Evolutionary conservation across 2,797 vertebrate genomes (phyloP), one percentile per base, ranked within the genome.

Genomic region (Sphaeramia orbicularis): DNA sequence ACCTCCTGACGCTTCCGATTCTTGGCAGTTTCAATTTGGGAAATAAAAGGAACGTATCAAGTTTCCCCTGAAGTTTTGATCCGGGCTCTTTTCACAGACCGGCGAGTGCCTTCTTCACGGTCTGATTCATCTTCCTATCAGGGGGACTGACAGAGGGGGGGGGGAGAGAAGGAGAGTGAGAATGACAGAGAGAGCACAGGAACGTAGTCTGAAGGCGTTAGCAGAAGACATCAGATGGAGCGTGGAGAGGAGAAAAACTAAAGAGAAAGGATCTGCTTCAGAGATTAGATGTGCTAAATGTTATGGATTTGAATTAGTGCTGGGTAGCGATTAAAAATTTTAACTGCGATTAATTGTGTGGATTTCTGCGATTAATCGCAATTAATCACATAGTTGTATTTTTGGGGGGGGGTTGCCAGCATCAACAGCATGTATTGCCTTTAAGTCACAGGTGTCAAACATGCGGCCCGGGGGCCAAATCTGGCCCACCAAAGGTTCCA

Each of bases 61-160:
- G 18, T 50, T 68, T 53, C 27, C 47, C 50, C 58, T 1, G 1
- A 64, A 62, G 66, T 75, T 73, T 32, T 30, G 21, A 64, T 57
- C 35, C 53, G 1, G 16, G 12, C 10, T 73, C 52, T 30, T 65
- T 53, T 64, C 44, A 24, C 60, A 21, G 43, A 0, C 16, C 56
- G 19, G 7, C 11, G 11, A 11, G 30, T 48, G 58, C 38, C 52
- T 58, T 52, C 53, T 77, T 70, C 78, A 83, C 56, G 53, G 71
- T 84, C 80, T 64, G 80, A 66, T 80, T 78, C 76, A 43, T 57
- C 47, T 67, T 18, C 49, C 50, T 36, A 68, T 74, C 68, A 44
- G 36, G 4, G 7, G 36, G 35, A 16, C 16, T 68, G 70, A 63
- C 49, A 43, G 45, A 66, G 32, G 24, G 15, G 48, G 10, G n/a